Evolutionary conservation across 2,888 invertebrate genomes (phyloP), one percentile per base, ranked within the genome.

Genomic region (Apamea sordens): DNA sequence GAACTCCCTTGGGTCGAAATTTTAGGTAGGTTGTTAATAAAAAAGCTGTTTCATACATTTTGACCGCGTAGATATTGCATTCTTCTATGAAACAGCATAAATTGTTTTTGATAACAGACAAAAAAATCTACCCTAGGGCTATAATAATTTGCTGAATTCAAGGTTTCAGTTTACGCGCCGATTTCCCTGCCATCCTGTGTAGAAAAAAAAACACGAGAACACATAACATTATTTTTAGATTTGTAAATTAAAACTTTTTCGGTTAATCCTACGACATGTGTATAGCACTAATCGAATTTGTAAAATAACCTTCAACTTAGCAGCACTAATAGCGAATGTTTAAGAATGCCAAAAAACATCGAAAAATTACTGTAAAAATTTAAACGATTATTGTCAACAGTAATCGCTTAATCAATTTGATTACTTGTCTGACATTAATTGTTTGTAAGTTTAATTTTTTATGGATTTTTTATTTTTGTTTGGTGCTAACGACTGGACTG

Each of bases 391-490:
- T 13, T 70, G 79, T 84, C 2, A 32, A 44, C 53, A 63, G 18
- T 73, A 53, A 61, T 65, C 36, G 53, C 11, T n/a, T 36, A 83
- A 61, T 71, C 79, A 53, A 76, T 76, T 53, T 50, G 28, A 56
- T 82, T 41, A 82, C 24, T 47, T 56, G 75, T 79, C 3, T 32
- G 7, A 82, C 76, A 82, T 76, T 56, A 56, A 56, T 76, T 82
- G 47, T 50, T 10, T 4, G 28, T 10, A 21, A 8, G 4, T n/a
- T 47, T 36, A 0, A n/a, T 28, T 13, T 64, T 81, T 63, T 74
- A 24, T 24, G 3, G 13, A 1, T 32, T 44, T 50, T 28, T 6
- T 1, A 0, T 21, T 65, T 11, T 79, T 82, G 64, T 79, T 75
- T 47, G 7, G 47, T 56, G 0, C 11, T 2, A 24, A 2, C 15